phyloP scores from a whole-genome alignment of 2,888 invertebrate genomes.

The Eremobia ochroleuca region DNA sequence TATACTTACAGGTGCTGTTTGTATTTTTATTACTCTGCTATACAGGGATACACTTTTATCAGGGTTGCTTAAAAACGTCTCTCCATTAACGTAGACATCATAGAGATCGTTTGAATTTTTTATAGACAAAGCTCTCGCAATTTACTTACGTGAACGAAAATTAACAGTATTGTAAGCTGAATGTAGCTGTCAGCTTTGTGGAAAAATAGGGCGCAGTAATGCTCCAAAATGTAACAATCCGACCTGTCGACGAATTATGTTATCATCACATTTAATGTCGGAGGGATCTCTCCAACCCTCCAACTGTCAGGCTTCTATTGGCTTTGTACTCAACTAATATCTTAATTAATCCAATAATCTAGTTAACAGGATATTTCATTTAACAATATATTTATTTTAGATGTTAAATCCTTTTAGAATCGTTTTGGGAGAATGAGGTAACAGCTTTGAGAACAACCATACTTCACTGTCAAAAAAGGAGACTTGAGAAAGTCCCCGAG shows the following conservation, averaged over 20 bases:
- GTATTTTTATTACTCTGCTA: neutral
- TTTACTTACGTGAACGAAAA: neutral
- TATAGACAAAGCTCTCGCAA: neutral
- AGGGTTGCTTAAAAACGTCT: neutral
- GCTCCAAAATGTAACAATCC: constrained; percentile 75
- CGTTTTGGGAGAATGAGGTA: constrained; percentile 21
- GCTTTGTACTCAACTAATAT: constrained; percentile 55
- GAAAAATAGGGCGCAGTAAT: constrained; percentile 43
- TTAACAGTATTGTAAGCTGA: neutral
- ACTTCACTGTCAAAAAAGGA: constrained; percentile 49
- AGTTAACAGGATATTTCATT: constrained; percentile 29
- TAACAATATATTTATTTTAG: constrained; percentile 11
- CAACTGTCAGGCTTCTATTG: constrained; percentile 49
- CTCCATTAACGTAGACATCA: neutral
- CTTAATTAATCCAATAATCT: constrained; percentile 54
- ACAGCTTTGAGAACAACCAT: constrained; percentile 36
- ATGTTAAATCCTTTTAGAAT: constrained; percentile 1
- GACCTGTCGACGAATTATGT: constrained; percentile 75
- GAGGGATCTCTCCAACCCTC: constrained; percentile 68
- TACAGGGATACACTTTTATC: neutral
- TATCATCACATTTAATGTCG: constrained; percentile 71
- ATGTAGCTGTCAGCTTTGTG: constrained; percentile 16
- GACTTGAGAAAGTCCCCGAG: constrained; percentile 43
- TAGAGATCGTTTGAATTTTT: neutral
- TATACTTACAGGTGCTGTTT: neutral